These are phyloP conservation scores for Trichoplusia ni DNA, from an alignment of 1,140 invertebrate genomes.

Conservation along the genomic window DNA sequence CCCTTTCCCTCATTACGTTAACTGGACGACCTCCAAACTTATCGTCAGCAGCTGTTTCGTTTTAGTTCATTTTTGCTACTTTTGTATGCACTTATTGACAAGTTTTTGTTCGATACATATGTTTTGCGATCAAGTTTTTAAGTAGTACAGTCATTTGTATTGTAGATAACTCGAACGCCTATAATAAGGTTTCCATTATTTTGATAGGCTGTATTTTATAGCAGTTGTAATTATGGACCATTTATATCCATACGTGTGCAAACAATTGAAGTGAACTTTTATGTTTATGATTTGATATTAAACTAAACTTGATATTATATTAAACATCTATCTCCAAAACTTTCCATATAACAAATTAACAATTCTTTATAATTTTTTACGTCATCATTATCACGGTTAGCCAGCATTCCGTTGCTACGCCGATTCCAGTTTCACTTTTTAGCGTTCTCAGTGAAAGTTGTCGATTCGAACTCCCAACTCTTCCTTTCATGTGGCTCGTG, in stretches of 20 bases:
- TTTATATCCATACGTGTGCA: too few relatives aligned
- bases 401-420: constrained; percentile 38
- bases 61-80: constrained; percentile 22
- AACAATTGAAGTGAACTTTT: too few relatives aligned
- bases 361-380: constrained; percentile 29
- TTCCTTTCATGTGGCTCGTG: constrained; percentile 58
- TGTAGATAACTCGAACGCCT: neutral
- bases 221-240: too few relatives aligned
- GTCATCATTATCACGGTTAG: constrained; percentile 45
- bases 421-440: constrained; percentile 77
- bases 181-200: neutral
- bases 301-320: neutral
- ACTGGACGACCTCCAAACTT: constrained; percentile 39
- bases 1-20: constrained; percentile 41
- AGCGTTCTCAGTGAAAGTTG: constrained; percentile 72
- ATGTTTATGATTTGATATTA: too few relatives aligned
- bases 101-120: neutral
- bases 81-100: constrained; percentile 2
- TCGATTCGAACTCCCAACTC: constrained; percentile 61
- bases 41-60: constrained; percentile 26
- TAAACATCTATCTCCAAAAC: constrained; percentile 1
- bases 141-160: neutral
- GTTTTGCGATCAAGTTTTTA: neutral
- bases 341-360: constrained; percentile 17
- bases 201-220: too few relatives aligned